These are phyloP conservation scores for Bombus confusus DNA, from an alignment of 1,140 invertebrate genomes.

Conservation along the genomic window DNA sequence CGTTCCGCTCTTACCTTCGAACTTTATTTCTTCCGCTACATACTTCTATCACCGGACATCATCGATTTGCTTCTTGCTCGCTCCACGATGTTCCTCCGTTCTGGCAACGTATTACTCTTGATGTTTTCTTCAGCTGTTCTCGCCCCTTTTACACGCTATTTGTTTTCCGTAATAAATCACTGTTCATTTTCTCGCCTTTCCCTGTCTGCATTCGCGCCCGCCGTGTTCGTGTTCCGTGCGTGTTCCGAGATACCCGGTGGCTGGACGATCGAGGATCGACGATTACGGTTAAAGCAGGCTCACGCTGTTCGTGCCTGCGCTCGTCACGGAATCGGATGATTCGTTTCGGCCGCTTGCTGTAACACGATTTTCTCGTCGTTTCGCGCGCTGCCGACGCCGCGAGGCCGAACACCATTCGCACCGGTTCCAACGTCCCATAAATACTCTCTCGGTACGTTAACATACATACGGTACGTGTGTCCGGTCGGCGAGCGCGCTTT, in stretches of 20 bases:
- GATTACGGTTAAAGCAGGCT: constrained; percentile 5
- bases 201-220: neutral
- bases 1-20: neutral
- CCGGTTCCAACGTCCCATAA: constrained; percentile 43
- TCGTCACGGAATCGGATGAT: constrained; percentile 56
- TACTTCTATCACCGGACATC: constrained; percentile 32
- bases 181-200: constrained; percentile 24
- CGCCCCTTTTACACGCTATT: constrained; percentile 5
- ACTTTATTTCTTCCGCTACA: constrained; percentile 37
- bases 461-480: constrained; percentile 1
- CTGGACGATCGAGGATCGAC: constrained; percentile 35
- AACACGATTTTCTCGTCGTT: constrained; percentile 58
- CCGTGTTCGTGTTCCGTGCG: neutral
- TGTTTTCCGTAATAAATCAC: constrained; percentile 38
- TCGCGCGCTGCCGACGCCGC: constrained; percentile 8
- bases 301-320: constrained; percentile 14
- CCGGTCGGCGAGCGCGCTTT: constrained; percentile 7
- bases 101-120: neutral
- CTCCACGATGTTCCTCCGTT: neutral
- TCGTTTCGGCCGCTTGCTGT: constrained; percentile 48
- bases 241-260: constrained; percentile 23
- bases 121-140: constrained; percentile 14
- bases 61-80: neutral
- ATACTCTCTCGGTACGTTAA: constrained; percentile 19
- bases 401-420: constrained; percentile 27